These are phyloP conservation scores for Hydrocynus forskahlii DNA, from an alignment of 2,797 vertebrate genomes.

Conservation along the genomic window DNA sequence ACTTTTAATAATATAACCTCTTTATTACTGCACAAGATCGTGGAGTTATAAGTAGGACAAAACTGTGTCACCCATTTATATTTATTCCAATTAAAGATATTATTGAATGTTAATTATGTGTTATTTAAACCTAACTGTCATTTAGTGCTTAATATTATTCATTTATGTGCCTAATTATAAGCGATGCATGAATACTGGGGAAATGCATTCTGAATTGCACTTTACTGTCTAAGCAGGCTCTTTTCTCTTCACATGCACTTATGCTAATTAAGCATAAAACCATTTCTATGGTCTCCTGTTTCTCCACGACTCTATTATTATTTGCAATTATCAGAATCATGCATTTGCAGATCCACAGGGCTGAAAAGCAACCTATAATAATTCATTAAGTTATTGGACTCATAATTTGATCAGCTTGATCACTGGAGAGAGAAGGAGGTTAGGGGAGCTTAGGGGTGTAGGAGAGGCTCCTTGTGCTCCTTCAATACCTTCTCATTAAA, in stretches of 20 bases:
- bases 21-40: too few relatives aligned
- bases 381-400: slow-evolving; percentile 9
- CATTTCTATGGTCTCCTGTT: neutral
- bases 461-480: neutral
- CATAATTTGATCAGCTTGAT: neutral
- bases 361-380: neutral
- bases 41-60: too few relatives aligned
- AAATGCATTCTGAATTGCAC: neutral
- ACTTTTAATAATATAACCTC: too few relatives aligned
- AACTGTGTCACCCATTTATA: too few relatives aligned
- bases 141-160: neutral
- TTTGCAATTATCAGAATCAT: slow-evolving; percentile 10
- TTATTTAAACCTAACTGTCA: neutral
- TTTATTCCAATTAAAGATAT: too few relatives aligned
- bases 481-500: slow-evolving; percentile 14
- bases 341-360: slow-evolving; percentile 1
- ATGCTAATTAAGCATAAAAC: slow-evolving; percentile 12
- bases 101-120: neutral
- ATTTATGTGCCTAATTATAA: slow-evolving; percentile 4
- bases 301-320: slow-evolving; percentile 5
- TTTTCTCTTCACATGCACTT: slow-evolving; percentile 4
- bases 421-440: neutral
- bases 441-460: neutral
- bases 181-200: neutral
- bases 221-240: slow-evolving; percentile 1